Percentiles rank a stretch among this genome's conserved stretches.
phyloP scores from a whole-genome alignment of 2,888 invertebrate genomes.

The Scaptodrosophila latifasciaeformis region DNA sequence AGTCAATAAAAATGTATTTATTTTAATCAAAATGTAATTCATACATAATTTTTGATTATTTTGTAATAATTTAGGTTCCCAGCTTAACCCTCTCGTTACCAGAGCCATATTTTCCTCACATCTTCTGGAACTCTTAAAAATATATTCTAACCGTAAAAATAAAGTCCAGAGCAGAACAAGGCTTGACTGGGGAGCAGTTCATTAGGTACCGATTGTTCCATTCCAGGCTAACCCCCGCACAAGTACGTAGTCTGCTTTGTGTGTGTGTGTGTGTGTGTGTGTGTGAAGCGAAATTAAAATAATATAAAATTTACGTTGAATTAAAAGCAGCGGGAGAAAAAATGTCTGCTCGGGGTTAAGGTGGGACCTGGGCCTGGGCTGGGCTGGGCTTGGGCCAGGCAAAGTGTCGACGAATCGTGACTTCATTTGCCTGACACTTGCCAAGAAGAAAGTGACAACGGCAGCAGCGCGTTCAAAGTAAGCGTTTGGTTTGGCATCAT shows the following conservation, averaged over 20 bases:
- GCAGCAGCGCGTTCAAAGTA: conserved; percentile 14
- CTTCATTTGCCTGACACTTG: conserved; percentile 73
- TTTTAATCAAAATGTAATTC: no score
- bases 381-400: neutral
- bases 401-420: conserved; percentile 64
- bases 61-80: no score
- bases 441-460: conserved; percentile 29
- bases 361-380: neutral
- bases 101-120: no score
- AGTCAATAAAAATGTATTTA: neutral
- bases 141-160: no score
- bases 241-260: neutral
- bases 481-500: conserved; percentile 24
- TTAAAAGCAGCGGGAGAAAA: conserved; percentile 49
- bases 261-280: conserved; percentile 17
- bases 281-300: conserved; percentile 63
- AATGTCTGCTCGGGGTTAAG: conserved; percentile 4
- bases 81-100: no score
- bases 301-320: conserved; percentile 70
- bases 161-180: no score
- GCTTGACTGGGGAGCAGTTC: no score
- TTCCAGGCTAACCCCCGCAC: no score
- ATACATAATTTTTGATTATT: no score
- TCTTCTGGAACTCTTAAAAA: conserved; percentile 33
- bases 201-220: no score